Evolutionary conservation across 2,888 invertebrate species (phyloP), one percentile per base, ranked within the genome.

Genomic region (Caenorhabditis sp.): DNA sequence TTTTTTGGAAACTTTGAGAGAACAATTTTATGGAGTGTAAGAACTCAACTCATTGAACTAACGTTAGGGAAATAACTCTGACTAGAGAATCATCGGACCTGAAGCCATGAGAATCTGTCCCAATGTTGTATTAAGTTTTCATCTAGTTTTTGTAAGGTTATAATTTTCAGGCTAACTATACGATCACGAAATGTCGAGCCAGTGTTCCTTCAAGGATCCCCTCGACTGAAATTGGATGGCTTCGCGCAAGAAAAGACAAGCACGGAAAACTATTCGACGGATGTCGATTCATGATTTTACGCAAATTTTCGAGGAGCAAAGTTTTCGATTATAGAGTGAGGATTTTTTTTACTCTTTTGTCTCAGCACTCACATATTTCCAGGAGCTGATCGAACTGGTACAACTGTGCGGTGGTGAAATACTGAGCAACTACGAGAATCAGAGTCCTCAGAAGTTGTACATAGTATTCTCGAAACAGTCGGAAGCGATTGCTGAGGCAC

Each of bases 381-480:
- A 85, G 85, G 64, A 82, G 63, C 56, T 85, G 10, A 77, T 80
- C 49, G 80, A 83, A 14, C 49, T 85, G 31, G 80, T 85, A 1
- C 70, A 80, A 49, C 44, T 74, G 5, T 80, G 85, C 38, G 77
- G 80, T 24, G 85, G 85, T 0, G 56, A 76, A 47, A 68, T 85
- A 10, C 63, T 83, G 35, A 73, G 64, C 12, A 44, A 47, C 28
- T 72, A 75, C 41, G 68, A 72, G 44, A 63, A 80, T 22, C 51
- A 56, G 35, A n/a, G 51, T 2, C 79, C 82, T 14, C 59, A 59
- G 19, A 80, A 85, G 1, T 56, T 77, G 26, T 72, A 66, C 68
- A 82, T 85, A 6, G 44, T 85, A 2, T 85, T 85, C 69, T 68
- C 85, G 3, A 59, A 76, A 49, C 44, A 76, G 22, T 85, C 85